Evolutionary conservation across 2,888 invertebrate genomes (phyloP).

Genomic region (Ernsta delagoae): DNA sequence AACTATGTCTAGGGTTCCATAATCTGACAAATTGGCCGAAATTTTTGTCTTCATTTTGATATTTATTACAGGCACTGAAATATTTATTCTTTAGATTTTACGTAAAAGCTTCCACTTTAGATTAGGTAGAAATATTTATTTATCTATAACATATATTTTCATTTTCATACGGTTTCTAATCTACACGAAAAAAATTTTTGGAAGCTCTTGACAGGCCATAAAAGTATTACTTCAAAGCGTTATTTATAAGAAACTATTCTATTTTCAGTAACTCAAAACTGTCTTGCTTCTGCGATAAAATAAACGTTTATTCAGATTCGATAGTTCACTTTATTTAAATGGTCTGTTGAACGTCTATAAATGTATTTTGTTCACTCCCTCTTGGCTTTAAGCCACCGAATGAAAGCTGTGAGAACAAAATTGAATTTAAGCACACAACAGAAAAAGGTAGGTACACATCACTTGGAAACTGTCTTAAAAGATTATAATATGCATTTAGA

Average conservation of each 20-base stretch:
- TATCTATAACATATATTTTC: too few relatives aligned
- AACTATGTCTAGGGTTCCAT: too few relatives aligned
- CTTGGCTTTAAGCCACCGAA: constrained; percentile 14
- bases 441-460: too few relatives aligned
- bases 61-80: too few relatives aligned
- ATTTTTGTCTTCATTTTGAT: too few relatives aligned
- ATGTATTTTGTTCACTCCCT: background rate
- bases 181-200: background rate
- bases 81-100: too few relatives aligned
- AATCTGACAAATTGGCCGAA: too few relatives aligned
- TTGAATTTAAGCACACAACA: background rate
- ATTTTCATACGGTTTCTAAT: background rate
- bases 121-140: too few relatives aligned
- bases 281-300: background rate
- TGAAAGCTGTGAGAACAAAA: background rate
- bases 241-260: background rate
- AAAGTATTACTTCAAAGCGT: constrained; percentile 8
- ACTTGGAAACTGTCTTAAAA: background rate
- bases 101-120: too few relatives aligned
- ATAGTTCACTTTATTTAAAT: constrained; percentile 1
- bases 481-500: too few relatives aligned
- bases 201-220: background rate
- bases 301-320: constrained; percentile 10
- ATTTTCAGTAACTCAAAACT: background rate
- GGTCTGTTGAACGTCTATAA: background rate